phyloP scores from a whole-genome alignment of 2,113 vertebrate genomes.

The Eupsittula cactorum region DNA sequence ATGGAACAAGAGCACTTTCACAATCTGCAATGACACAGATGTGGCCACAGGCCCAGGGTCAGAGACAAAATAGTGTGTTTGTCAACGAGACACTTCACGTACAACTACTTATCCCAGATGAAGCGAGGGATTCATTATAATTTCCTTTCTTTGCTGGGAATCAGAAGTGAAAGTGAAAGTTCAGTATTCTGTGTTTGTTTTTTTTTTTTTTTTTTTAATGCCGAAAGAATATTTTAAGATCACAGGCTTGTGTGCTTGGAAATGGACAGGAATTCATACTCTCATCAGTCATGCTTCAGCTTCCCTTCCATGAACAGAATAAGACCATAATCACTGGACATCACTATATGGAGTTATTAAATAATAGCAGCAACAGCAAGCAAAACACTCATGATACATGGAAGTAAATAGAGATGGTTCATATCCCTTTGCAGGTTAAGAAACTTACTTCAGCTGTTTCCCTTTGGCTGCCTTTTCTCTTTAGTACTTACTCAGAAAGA shows the following conservation, averaged over 20 bases:
- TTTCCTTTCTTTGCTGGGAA: neutral
- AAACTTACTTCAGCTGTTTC: neutral
- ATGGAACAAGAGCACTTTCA: neutral
- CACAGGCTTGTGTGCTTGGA: neutral
- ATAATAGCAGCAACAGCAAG: neutral
- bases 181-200: neutral
- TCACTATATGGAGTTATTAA: fast-evolving
- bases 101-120: neutral
- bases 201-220: neutral
- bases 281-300: neutral
- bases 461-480: neutral
- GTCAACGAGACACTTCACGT: neutral
- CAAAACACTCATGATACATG: neutral
- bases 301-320: neutral
- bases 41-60: neutral
- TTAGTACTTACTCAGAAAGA: neutral
- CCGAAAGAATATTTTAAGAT: neutral
- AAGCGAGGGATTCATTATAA: neutral
- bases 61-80: neutral
- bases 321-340: fast-evolving
- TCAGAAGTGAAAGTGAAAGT: neutral
- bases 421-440: neutral
- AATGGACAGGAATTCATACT: neutral
- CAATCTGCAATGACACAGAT: neutral
- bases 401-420: neutral